These are phyloP conservation scores for Xylocopa sonorina DNA, from an alignment of 1,140 invertebrate genomes.

Conservation along the genomic window DNA sequence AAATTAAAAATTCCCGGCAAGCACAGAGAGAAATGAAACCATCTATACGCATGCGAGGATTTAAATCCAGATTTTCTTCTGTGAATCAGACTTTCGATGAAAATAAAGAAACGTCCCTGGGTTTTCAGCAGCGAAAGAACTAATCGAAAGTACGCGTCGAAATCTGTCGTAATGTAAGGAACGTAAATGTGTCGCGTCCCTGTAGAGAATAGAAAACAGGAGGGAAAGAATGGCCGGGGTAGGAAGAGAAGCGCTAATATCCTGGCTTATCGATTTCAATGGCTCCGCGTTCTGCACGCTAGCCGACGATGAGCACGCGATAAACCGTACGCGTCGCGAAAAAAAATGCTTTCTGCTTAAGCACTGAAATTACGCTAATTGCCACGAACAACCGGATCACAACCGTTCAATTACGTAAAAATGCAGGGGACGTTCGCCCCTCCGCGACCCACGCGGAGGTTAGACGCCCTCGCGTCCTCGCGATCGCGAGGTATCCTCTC, in stretches of 20 bases:
- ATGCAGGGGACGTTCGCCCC: not conserved
- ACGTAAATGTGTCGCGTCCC: not conserved
- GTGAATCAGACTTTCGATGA: no score
- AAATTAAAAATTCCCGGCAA: no score
- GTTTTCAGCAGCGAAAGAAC: no score
- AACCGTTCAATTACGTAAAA: constrained; percentile 26
- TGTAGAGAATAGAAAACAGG: not conserved
- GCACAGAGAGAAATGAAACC: no score
- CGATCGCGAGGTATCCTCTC: not conserved
- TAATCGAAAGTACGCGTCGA: no score
- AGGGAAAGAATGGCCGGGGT: constrained; percentile 20
- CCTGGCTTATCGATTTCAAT: constrained; percentile 58
- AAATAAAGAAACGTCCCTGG: no score
- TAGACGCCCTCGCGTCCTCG: not conserved
- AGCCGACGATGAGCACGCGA: constrained; percentile 45
- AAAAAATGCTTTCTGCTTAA: constrained; percentile 53
- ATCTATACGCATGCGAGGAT: no score
- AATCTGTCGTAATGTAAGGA: no score
- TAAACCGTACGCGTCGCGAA: constrained; percentile 35
- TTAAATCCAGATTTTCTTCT: no score
- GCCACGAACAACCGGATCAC: constrained; percentile 48
- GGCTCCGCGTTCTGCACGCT: constrained; percentile 47
- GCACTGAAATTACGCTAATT: constrained; percentile 58
- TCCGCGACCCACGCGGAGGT: not conserved
- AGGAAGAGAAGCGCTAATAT: constrained; percentile 60